Base-by-base conservation (phyloP, 2,888 invertebrate genomes). In the Parochlus steinenii region DNA sequence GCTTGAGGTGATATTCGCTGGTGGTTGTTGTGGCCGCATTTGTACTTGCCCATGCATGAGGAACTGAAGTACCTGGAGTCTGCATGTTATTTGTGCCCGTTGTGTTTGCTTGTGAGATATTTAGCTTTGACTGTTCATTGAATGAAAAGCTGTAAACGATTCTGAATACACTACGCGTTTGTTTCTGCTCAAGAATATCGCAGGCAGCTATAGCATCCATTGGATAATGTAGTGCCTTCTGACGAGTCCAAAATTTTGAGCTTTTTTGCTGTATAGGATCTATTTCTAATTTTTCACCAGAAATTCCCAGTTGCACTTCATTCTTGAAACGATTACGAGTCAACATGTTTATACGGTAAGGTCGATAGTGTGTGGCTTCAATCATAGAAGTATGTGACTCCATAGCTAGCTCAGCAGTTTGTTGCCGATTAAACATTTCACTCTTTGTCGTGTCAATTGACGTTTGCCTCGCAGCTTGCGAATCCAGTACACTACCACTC, bases 201-300 rank as follows among this genome's bases (percentile, higher is more conserved):
- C 90, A 90, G 64, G 78, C 79, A 0, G 83, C 90, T 39, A 92
- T 74, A 15, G 72, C 70, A 52, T 90, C 89, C 52, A 89, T 86
- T 44, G 77, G 77, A 56, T 85, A 81, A 41, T 79, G 76, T 33
- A 83, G 75, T 26, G 89, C 76, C 49, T 82, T 80, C 45, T 80
- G 71, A 49, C 75, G 67, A 28, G 64, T 58, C 68, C 70, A 71
- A 51, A 76, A 73, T 40, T 71, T 72, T 36, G 69, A 63, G 48
- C 69, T 71, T 46, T 69, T 67, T 23, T 71, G 67, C 20, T 75
- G 71, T 16, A 81, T 68, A 0, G 86, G 86, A 53, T 87, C 86
- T 35, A 92, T 83, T 62, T 92, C 92, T 40, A 92, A 75, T 53
- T 85, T 81, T 47, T 90, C 89, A 5, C 86, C 76, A 10, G 87